phyloP scores from a whole-genome alignment of 2,888 invertebrate species.

The Hydrotaea cyrtoneurina region DNA sequence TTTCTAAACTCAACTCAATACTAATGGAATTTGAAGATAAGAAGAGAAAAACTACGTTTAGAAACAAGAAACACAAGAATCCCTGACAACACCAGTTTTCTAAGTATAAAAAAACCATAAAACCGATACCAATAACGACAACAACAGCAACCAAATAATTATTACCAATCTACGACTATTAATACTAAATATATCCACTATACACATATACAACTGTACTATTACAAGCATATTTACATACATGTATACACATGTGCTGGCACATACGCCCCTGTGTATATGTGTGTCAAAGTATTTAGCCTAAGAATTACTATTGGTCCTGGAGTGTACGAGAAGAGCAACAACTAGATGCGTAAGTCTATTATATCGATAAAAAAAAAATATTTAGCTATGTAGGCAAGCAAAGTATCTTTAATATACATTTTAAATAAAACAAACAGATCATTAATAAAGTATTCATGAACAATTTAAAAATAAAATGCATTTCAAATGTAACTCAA shows the following conservation, averaged over 20 bases:
- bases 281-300: background rate
- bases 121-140: background rate
- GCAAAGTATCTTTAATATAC: slow-evolving; percentile 18
- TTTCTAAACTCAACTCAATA: background rate
- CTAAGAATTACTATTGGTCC: background rate
- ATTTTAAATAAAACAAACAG: slow-evolving; percentile 15
- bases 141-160: background rate
- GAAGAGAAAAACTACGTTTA: background rate
- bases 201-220: background rate
- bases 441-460: slow-evolving; percentile 22
- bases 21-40: slow-evolving; percentile 3
- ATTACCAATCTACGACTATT: background rate
- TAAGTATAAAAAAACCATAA: background rate
- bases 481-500: slow-evolving; percentile 60
- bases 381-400: slow-evolving; percentile 10
- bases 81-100: background rate
- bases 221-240: background rate
- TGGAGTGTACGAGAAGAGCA: background rate
- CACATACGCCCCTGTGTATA: background rate
- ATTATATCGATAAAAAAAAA: background rate
- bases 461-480: slow-evolving; percentile 50
- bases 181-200: background rate
- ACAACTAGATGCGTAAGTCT: slow-evolving; percentile 47
- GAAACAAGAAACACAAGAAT: background rate
- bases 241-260: background rate